Evolutionary conservation across 2,888 invertebrate genomes (phyloP).

Genomic region (Hedya salicella): DNA sequence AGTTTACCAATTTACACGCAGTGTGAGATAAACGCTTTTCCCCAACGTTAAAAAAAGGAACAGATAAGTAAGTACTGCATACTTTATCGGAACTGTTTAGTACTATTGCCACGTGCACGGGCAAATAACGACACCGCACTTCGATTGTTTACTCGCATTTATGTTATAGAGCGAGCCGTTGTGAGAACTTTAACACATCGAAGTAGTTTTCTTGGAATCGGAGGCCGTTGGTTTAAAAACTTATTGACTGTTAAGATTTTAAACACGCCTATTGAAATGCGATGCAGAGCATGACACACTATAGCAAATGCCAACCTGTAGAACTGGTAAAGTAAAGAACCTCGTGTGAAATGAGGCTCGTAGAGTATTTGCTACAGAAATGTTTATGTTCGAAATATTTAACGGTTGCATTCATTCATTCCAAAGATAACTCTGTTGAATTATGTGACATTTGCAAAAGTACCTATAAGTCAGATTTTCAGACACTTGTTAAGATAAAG

Average conservation of each 20-base stretch:
- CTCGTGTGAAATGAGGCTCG: neutral
- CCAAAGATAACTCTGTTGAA: slow-evolving; percentile 11
- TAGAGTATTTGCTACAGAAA: slow-evolving; percentile 22
- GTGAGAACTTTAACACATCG: slow-evolving; percentile 29
- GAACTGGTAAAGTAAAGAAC: neutral
- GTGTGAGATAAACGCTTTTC: no score
- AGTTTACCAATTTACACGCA: no score
- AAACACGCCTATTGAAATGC: slow-evolving; percentile 6
- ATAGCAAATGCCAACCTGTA: neutral
- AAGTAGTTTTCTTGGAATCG: slow-evolving; percentile 23
- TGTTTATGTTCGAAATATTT: slow-evolving; percentile 19
- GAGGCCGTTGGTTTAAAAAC: slow-evolving; percentile 18
- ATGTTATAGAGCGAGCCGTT: slow-evolving; percentile 12
- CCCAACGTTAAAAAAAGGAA: no score
- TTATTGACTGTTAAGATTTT: slow-evolving; percentile 9
- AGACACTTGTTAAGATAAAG: slow-evolving; percentile 28
- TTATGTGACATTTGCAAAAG: slow-evolving; percentile 23
- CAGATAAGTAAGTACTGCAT: no score
- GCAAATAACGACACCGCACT: slow-evolving; percentile 19
- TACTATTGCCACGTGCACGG: slow-evolving; percentile 15
- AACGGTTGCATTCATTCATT: slow-evolving; percentile 10
- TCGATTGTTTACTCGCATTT: slow-evolving; percentile 27
- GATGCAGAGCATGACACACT: neutral
- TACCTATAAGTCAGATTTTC: slow-evolving; percentile 24
- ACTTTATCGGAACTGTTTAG: neutral